Evolutionary conservation across 1,140 invertebrate genomes (phyloP).

Genomic region (Rhizoglyphus robini): DNA sequence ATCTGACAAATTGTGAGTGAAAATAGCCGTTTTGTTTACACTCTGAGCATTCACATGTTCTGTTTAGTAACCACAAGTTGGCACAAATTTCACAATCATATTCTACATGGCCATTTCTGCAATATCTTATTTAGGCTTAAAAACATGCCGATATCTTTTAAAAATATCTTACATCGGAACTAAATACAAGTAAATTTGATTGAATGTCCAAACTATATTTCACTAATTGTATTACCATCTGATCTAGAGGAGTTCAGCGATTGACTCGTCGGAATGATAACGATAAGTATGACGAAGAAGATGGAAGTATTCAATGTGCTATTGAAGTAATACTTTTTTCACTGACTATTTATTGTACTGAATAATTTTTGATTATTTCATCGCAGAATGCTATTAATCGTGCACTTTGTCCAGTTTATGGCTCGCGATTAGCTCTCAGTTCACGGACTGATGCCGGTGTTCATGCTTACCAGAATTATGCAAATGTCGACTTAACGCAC

Average conservation of each 20-base stretch:
- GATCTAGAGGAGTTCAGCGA: conserved; percentile 17
- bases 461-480: conserved; percentile 25
- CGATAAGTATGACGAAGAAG: neutral
- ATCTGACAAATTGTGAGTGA: too few relatives aligned
- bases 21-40: too few relatives aligned
- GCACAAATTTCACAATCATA: too few relatives aligned
- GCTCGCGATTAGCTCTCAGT: conserved; percentile 7
- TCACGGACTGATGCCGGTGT: conserved; percentile 27
- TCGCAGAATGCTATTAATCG: neutral
- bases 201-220: too few relatives aligned
- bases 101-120: too few relatives aligned
- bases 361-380: neutral
- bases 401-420: conserved; percentile 17
- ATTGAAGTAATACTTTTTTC: neutral
- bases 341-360: neutral
- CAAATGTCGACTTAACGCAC: conserved; percentile 26
- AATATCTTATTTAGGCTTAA: conserved; percentile 1
- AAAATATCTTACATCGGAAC: conserved; percentile 19
- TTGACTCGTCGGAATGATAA: neutral
- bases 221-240: neutral
- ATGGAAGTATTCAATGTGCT: conserved; percentile 13
- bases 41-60: too few relatives aligned
- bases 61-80: too few relatives aligned
- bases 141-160: conserved; percentile 15
- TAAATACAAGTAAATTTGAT: conserved; percentile 5